Base-by-base conservation (phyloP, 2,888 invertebrate genomes). In the Catocala sponsa region DNA sequence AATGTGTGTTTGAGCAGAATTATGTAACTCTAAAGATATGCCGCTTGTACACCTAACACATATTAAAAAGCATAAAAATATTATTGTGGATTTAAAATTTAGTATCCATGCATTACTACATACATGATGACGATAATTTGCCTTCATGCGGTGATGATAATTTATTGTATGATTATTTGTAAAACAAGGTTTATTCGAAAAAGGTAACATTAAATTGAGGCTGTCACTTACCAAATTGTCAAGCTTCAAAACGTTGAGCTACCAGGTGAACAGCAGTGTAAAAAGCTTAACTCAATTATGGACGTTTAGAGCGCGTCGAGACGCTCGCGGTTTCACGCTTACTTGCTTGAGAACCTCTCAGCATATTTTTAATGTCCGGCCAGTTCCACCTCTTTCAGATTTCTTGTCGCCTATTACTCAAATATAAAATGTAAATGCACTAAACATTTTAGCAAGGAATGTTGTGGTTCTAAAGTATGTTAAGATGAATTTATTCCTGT, bases 231-330 rank as follows among this genome's bases (percentile, higher is more conserved):
- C 6, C 11, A 12, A 12, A 15, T 46, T 9, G 10, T 46, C 7
- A 15, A 6, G 12, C 11, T n/a, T n/a, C 4, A 15, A 46, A 46
- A 13, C 15, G 46, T 25, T 35, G 10, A 55, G 65, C 62, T 70
- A 77, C 76, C 78, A 81, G 80, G 83, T 78, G 76, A 78, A 74
- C 80, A 85, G 80, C 65, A 75, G 71, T 72, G 72, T 81, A 80
- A 84, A 88, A 80, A 85, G 83, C 84, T 84, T 86, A 86, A 87
- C 83, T 84, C 81, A 83, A 89, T 88, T 88, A 88, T 74, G 72
- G 80, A 58, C 78, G 81, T 77, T 78, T 70, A 63, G 67, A 70
- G 63, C 66, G 74, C 79, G 70, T 47, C 61, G 79, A 79, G 80
- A 74, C 76, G 76, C 73, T 70, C 70, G 81, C 68, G 81, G 83